Base-by-base conservation (phyloP, 2,797 vertebrate genomes). In the Peromyscus nudipes region DNA sequence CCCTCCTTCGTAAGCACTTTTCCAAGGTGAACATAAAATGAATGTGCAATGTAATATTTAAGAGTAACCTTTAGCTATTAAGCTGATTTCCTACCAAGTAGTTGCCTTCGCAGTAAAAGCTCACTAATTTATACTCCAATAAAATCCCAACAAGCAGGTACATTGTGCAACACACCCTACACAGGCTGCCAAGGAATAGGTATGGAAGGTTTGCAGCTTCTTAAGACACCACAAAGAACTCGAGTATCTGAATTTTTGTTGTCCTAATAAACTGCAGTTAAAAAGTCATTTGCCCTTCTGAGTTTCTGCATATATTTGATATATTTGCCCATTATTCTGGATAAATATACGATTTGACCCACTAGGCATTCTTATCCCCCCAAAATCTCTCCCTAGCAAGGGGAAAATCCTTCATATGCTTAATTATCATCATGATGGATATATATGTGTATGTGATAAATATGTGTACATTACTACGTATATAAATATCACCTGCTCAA, bases 21-120 rank as follows among this genome's bases (percentile, higher is more conserved):
- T 96, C 79, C 76, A 85, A 81, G 89, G 80, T 91, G 34, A 80
- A 95, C 92, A 94, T 95, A 97, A 97, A 97, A 97, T 95, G 95
- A 97, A 97, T 97, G 92, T 97, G 80, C 92, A 96, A 92, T 96
- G 95, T 96, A 95, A 97, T 96, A 95, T 95, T 96, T 94, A 97
- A 97, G 64, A 95, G 80, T 95, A 96, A 95, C 83, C 85, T 97
- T 91, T 91, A 93, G 92, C 86, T 98, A 77, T 96, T 95, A 97
- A 96, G 82, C 57, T 94, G 85, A 95, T 91, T 93, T 86, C 69
- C 85, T 92, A 96, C 88, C 90, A 92, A 92, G 52, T 79, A 81
- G n/a, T 89, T 95, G 87, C 79, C 57, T 95, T 94, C 34, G 14
- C 85, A 77, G 40, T 65, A 92, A 77, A 57, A 92, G 40, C 84